Percentiles rank a stretch among this genome's conserved stretches.
phyloP scores from a whole-genome alignment of 92 coral and sea anemone genomes.

The Siderastrea radians region DNA sequence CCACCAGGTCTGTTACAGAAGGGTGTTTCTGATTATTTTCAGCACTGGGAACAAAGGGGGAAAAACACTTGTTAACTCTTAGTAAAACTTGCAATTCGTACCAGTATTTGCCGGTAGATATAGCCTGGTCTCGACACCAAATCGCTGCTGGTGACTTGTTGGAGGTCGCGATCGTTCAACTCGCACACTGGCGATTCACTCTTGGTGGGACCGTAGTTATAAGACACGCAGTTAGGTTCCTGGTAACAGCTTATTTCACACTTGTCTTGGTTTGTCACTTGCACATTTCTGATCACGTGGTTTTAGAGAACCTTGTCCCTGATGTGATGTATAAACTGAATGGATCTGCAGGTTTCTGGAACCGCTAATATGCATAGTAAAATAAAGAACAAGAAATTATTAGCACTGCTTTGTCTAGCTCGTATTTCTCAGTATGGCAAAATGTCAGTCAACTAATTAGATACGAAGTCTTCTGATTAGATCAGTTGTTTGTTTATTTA shows the following conservation, averaged over 20 bases:
- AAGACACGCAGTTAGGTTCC: slow-evolving; percentile 33
- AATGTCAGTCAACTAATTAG: too few species aligned
- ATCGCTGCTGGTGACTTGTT: slow-evolving; percentile 7
- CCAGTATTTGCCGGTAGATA: neutral
- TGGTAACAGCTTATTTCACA: slow-evolving; percentile 1
- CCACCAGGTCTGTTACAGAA: too few species aligned
- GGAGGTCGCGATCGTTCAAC: neutral
- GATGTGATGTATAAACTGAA: neutral
- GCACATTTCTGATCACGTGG: neutral
- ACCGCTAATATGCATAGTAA: neutral
- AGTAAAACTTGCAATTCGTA: neutral
- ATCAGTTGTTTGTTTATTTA: too few species aligned
- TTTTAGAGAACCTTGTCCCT: neutral
- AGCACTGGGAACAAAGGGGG: too few species aligned
- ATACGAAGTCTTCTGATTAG: too few species aligned
- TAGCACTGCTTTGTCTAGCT: too few species aligned
- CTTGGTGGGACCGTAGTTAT: slow-evolving; percentile 10
- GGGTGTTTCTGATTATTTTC: too few species aligned
- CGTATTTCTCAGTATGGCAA: too few species aligned
- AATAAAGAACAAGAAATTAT: neutral
- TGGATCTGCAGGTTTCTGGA: slow-evolving; percentile 2
- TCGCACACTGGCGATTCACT: neutral
- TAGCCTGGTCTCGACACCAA: neutral
- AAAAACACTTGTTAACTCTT: too few species aligned
- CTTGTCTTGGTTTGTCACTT: neutral